These are phyloP conservation scores for Zaprionus tsacasi DNA, from an alignment of 1,140 invertebrate genomes.

Conservation along the genomic window DNA sequence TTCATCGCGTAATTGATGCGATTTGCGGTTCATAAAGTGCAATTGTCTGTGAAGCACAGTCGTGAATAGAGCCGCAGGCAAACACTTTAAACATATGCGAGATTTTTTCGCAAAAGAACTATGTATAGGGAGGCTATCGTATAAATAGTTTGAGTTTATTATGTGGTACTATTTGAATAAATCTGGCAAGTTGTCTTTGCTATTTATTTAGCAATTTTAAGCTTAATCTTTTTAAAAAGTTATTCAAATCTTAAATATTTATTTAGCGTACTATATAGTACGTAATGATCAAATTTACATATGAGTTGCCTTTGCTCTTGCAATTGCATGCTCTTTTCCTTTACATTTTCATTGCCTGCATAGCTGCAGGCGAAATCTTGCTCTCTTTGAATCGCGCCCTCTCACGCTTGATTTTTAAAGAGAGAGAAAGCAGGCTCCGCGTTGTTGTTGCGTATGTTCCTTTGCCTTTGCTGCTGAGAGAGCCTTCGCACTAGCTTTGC, in stretches of 20 bases:
- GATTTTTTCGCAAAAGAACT: constrained; percentile 17
- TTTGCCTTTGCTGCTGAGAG: too few species aligned
- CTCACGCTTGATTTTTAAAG: not conserved
- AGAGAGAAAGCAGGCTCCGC: not conserved
- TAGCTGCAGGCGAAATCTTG: not conserved
- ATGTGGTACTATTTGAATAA: not conserved
- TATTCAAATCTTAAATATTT: too few species aligned
- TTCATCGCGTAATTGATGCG: constrained; percentile 80
- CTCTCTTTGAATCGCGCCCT: not conserved
- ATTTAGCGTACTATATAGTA: too few species aligned
- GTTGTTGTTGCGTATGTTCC: not conserved
- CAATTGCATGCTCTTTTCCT: too few species aligned
- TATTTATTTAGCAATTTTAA: not conserved
- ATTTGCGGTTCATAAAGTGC: constrained; percentile 79
- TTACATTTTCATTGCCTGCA: too few species aligned
- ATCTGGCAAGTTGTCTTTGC: not conserved
- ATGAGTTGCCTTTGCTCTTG: too few species aligned
- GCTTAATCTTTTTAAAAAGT: too few species aligned
- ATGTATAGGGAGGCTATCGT: not conserved
- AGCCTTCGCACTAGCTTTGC: too few species aligned
- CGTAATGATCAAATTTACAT: too few species aligned
- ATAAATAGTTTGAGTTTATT: not conserved
- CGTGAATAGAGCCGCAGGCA: not conserved
- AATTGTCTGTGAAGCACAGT: constrained; percentile 68
- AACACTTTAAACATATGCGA: constrained; percentile 50